Evolutionary conservation across 2,888 invertebrate species (phyloP).

Genomic region (Diaphora mendica): DNA sequence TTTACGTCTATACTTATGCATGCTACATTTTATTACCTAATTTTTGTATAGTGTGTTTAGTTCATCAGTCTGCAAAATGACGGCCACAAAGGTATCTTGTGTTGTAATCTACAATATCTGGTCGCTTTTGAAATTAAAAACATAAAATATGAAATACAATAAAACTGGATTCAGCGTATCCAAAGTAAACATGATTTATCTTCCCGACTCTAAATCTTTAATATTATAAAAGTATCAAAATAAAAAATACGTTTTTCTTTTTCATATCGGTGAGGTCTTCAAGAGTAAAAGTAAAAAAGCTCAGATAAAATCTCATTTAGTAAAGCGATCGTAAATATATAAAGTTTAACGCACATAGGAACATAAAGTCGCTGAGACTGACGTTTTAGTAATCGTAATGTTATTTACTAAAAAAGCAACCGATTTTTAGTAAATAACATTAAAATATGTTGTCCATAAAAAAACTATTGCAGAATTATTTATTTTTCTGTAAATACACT

Average conservation of each 20-base stretch:
- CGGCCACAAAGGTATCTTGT: background rate
- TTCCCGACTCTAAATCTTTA: background rate
- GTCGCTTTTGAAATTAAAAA: background rate
- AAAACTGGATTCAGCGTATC: background rate
- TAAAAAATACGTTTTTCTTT: constrained; percentile 6
- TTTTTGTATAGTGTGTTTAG: background rate
- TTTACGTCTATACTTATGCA: background rate
- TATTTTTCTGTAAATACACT: too few species aligned
- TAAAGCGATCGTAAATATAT: constrained; percentile 60
- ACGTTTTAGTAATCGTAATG: constrained; percentile 7
- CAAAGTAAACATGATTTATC: background rate
- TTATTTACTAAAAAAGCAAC: background rate
- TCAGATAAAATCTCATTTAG: constrained; percentile 66
- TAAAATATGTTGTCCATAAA: background rate
- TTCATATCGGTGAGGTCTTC: constrained; percentile 26
- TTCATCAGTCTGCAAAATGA: background rate
- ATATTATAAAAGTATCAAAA: constrained; percentile 7
- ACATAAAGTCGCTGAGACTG: constrained; percentile 36
- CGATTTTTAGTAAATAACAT: too few species aligned
- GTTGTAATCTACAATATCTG: background rate
- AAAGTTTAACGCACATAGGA: constrained; percentile 39
- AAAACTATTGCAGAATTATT: background rate
- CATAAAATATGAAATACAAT: background rate
- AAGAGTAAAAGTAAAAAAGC: constrained; percentile 37
- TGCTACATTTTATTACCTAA: background rate